Evolutionary conservation across 1,140 invertebrate genomes (phyloP), one percentile per base, ranked within the genome.

Genomic region (Saccostrea cuccullata): DNA sequence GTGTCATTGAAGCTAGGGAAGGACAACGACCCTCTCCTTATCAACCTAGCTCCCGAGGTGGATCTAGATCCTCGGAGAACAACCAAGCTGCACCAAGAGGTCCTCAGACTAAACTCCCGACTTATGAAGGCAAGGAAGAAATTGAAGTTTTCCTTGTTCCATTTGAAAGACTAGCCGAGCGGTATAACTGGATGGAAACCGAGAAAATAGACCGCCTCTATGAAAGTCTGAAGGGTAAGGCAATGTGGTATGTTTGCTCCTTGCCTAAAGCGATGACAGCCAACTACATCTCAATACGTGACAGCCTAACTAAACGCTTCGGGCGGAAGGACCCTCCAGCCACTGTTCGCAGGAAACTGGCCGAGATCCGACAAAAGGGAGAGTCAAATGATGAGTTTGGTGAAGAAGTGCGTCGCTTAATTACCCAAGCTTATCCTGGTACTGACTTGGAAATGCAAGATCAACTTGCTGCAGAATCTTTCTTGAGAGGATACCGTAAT

Each of bases 381-480:
- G 67, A 70, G 23, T 70, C n/a, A 2, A 70, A 70, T 26, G 67
- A 70, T 70, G 67, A 70, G 23, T 70, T 70, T 26, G 67, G 67
- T 17, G n/a, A 70, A 26, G 67, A 70, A 23, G 67, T 70, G n/a
- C 67, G 67, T 26, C 67, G 20, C 23, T 23, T 70, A n/a, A n/a
- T 70, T n/a, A 70, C 67, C 67, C 67, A 70, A 70, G 67, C n/a
- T 11, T 70, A 70, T 26, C 67, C 67, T 23, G 67, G 67, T 6
- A 70, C 67, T 5, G 67, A 70, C 82, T 36, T 36, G 30, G 30
- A 36, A 36, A 36, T 36, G 30, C 30, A 36, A 36, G 30, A 36
- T 36, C 30, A 83, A 40, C 55, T 83, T n/a, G 82, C 82, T 23
- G 82, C 82, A 55, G 26, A 83, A n/a, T 23, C 82, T 40, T 83